Evolutionary conservation across 2,113 vertebrate genomes (phyloP).

Genomic region (Gymnorhina tibicen): DNA sequence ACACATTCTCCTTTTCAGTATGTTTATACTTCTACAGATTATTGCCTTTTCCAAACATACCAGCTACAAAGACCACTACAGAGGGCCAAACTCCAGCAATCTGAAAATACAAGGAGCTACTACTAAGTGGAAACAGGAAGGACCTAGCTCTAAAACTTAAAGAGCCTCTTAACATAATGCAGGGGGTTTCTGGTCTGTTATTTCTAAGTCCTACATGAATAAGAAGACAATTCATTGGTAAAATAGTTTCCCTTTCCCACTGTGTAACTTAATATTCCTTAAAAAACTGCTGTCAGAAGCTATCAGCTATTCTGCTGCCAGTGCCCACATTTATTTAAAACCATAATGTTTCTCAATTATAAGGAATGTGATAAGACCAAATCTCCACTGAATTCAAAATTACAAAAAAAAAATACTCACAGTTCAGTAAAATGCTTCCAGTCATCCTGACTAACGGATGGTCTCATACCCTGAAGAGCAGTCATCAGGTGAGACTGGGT

Average conservation of each 20-base stretch:
- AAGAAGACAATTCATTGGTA: background rate
- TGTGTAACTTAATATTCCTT: background rate
- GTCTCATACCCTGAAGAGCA: constrained; percentile 79
- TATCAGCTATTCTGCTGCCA: background rate
- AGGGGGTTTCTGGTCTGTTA: background rate
- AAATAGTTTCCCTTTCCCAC: background rate
- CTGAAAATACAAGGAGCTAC: background rate
- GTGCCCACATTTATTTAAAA: background rate
- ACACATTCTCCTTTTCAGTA: background rate
- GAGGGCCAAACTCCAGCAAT: background rate
- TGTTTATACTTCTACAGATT: background rate
- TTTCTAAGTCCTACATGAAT: background rate
- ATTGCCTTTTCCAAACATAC: background rate
- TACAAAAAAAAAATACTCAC: constrained; percentile 73
- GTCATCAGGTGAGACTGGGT: constrained; percentile 78
- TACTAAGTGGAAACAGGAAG: background rate
- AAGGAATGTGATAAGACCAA: background rate
- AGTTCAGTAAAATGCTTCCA: constrained; percentile 86
- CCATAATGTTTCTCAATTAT: background rate
- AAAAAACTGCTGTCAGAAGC: background rate
- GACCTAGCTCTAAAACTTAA: background rate
- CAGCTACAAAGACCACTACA: background rate
- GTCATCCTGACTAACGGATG: constrained; percentile 85
- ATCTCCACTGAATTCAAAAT: background rate
- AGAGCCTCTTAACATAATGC: background rate